Evolutionary conservation across 2,797 vertebrate species (phyloP), one percentile per base, ranked within the genome.

Genomic region (Darevskia mixta): DNA sequence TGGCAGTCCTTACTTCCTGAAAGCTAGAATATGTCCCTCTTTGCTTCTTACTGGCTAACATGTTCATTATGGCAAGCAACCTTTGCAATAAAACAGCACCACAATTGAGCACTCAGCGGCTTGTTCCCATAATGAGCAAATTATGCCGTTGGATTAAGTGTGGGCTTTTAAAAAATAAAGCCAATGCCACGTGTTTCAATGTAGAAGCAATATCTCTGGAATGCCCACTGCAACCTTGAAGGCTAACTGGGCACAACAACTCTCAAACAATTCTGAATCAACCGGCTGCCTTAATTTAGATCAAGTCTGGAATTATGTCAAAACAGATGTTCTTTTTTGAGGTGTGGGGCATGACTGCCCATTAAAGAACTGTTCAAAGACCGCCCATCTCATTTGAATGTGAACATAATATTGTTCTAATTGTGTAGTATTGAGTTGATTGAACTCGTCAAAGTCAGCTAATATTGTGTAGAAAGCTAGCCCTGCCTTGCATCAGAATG

Each of bases 371-470:
- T 82, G 10, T 87, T 91, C 89, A 78, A 91, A 85, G 86, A 89
- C 45, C 58, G 64, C 69, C 66, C 67, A 58, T 85, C 89, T 92
- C 88, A 92, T 88, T 81, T 93, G 88, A 92, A 93, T 8, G 66
- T 66, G 83, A 91, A 87, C 84, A 86, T 43, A 71, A 76, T 73
- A 35, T 38, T 92, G 89, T 90, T 92, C 88, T 90, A 89, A 90
- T 1, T 88, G 79, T 91, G 73, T 88, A 94, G 93, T 80, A 89
- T 15, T 87, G 64, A 92, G 91, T n/a, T 82, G 89, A 80, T 93
- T 87, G 86, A 80, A 92, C 87, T 87, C 85, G 86, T 93, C 89
- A 72, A 91, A 94, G 92, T 90, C 92, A 92, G 77, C 85, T 90
- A 89, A 91, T 20, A 81, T 84, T 79, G 72, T 89, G 94, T 90